Percentiles rank a stretch among this genome's conserved stretches.
Evolutionary conservation across 2,113 vertebrate genomes (phyloP).

Genomic region (Marcusenius ussheri): DNA sequence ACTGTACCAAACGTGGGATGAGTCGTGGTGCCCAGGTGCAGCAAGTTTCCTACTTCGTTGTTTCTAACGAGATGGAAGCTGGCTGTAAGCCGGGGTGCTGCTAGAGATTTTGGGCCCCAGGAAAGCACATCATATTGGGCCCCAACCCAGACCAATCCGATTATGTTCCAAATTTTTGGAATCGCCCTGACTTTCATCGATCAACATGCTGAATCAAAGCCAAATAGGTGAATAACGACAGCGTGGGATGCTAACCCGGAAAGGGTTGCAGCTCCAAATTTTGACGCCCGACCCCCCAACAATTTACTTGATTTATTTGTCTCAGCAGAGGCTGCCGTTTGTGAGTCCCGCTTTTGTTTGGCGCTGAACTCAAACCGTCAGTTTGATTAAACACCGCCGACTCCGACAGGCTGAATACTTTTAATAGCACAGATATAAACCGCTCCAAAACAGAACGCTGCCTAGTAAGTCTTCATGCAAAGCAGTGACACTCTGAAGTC

Average conservation of each 20-base stretch:
- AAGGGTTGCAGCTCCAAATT: background rate
- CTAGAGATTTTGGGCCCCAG: background rate
- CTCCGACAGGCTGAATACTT: conserved; percentile 18
- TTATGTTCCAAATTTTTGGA: background rate
- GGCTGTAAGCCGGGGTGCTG: background rate
- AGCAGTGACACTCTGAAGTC: background rate
- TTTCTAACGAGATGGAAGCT: background rate
- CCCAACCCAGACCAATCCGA: background rate
- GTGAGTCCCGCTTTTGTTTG: conserved; percentile 9
- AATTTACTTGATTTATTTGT: background rate
- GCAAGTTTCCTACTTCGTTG: background rate
- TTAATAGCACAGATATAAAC: background rate
- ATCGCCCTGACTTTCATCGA: background rate
- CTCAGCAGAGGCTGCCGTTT: background rate
- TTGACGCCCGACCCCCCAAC: background rate
- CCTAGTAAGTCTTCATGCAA: background rate
- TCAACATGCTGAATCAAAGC: background rate
- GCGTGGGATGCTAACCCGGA: background rate
- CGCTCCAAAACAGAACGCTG: background rate
- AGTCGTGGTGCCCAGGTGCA: background rate
- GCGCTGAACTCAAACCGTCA: conserved; percentile 37
- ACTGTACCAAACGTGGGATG: background rate
- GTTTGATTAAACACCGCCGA: conserved; percentile 35
- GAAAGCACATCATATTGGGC: background rate
- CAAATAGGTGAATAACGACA: background rate